Evolutionary conservation across 1,140 invertebrate species (phyloP), one percentile per base, ranked within the genome.

Genomic region (Panagrolaimus sp.): DNA sequence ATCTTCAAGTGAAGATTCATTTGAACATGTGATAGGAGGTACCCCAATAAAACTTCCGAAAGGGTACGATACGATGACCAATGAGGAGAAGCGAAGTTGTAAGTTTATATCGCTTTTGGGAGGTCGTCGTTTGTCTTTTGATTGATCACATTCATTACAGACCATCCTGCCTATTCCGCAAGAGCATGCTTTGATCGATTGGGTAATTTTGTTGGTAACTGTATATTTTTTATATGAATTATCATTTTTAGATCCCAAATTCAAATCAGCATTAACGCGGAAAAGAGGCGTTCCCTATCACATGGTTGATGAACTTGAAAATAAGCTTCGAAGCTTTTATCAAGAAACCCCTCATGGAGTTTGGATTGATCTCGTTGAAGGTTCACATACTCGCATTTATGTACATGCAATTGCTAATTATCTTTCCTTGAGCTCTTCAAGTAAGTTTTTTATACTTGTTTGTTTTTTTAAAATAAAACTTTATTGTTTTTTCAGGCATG

Each of bases 251-350:
- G 77, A 82, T 17, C 47, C 32, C 15, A 74, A 75, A 21, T 63
- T 69, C 26, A 67, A 68, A 26, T 71, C 68, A 26, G 47, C 67
- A 38, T 46, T 82, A n/a, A 44, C 67, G 1, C 75, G 76, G 12
- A 65, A 65, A 24, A 66, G 71, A 15, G 46, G 75, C 28, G 47
- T 78, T 28, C 70, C 43, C 24, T 64, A 81, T 75, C 63, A 68
- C 17, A 69, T 82, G 26, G 65, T 82, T 8, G 73, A 70, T 17
- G 45, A 70, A 28, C 58, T 74, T 15, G 80, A 82, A 52, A 47
- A 64, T 17, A 46, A 73, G 28, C 69, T 82, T 9, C 68, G 79
- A 15, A 65, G 70, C 45, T 78, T 82, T 63, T 82, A 83, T 69
- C 14, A 44, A 12, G 66, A 55, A 17, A 67, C 67, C 24, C 55